These are phyloP conservation scores for Pseudorhiza aurosa DNA, from an alignment of 30 jellyfish, hydroid and myxozoan species.

Conservation along the genomic window DNA sequence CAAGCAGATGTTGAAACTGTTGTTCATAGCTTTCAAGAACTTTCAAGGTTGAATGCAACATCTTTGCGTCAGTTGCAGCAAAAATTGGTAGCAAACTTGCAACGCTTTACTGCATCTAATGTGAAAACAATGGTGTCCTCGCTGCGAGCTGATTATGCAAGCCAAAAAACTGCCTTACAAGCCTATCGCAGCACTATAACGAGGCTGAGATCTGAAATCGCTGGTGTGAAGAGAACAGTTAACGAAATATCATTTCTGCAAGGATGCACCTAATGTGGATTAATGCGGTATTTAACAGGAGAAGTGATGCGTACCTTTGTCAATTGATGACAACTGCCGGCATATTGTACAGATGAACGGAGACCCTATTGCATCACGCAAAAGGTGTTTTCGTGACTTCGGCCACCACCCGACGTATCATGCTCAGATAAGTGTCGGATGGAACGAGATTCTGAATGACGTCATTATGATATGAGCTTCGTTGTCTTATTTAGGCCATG, in stretches of 20 bases:
- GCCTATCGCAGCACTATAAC: slow-evolving; percentile 16
- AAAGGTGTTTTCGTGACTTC: too few relatives aligned
- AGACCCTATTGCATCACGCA: too few relatives aligned
- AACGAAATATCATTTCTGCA: slow-evolving; percentile 28
- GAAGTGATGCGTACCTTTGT: too few relatives aligned
- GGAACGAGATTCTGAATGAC: too few relatives aligned
- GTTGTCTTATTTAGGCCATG: too few relatives aligned
- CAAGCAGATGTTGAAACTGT: slow-evolving; percentile 17
- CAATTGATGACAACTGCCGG: too few relatives aligned
- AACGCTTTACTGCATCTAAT: slow-evolving; percentile 47
- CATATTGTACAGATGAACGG: too few relatives aligned
- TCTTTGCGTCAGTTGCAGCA: slow-evolving; percentile 29
- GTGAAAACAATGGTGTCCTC: slow-evolving; percentile 41
- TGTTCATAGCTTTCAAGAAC: slow-evolving; percentile 15
- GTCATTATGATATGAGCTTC: too few relatives aligned
- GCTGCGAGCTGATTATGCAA: slow-evolving; percentile 20
- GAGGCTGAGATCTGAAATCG: slow-evolving; percentile 34
- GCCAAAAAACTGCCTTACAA: slow-evolving; percentile 26
- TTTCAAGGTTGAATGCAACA: slow-evolving; percentile 31
- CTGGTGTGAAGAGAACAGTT: slow-evolving; percentile 16
- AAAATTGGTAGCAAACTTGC: slow-evolving; percentile 9
- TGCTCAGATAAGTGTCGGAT: too few relatives aligned
- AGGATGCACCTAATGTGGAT: slow-evolving; percentile 52
- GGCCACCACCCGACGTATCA: too few relatives aligned
- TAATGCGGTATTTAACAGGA: too few relatives aligned